These are phyloP conservation scores for Sarcophaga bullata DNA, from an alignment of 1,140 invertebrate genomes.

Conservation along the genomic window DNA sequence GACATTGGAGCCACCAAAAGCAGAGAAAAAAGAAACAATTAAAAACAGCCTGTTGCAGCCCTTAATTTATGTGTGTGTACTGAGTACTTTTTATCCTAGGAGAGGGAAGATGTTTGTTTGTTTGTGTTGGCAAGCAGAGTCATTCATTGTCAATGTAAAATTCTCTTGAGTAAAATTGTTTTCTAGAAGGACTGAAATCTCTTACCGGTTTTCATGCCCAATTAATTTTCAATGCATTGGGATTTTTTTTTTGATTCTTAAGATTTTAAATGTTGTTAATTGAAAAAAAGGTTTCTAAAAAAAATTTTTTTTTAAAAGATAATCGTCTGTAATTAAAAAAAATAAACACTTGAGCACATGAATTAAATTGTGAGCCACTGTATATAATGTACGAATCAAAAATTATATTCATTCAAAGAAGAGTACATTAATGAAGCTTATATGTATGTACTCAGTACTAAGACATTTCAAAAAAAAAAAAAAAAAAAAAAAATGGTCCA, in stretches of 20 bases:
- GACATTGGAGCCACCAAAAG: background rate
- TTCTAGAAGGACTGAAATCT: background rate
- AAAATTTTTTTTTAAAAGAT: background rate
- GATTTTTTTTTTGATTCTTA: too few relatives aligned
- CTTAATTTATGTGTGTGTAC: background rate
- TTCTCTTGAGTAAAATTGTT: too few relatives aligned
- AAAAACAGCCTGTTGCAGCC: conserved; percentile 18
- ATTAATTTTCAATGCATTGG: background rate
- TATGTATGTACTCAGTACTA: too few relatives aligned
- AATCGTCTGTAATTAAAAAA: too few relatives aligned
- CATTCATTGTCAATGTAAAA: background rate
- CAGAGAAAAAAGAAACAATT: background rate
- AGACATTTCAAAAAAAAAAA: too few relatives aligned
- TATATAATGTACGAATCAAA: too few relatives aligned
- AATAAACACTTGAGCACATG: too few relatives aligned
- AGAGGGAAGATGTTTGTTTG: background rate
- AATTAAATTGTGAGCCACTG: too few relatives aligned
- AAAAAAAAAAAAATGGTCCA: too few relatives aligned
- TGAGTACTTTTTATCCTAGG: background rate
- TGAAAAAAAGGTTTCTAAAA: background rate
- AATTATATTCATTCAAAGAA: too few relatives aligned
- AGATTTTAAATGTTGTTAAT: background rate
- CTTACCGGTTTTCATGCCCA: conserved; percentile 1
- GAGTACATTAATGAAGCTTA: too few relatives aligned
- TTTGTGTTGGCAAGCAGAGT: background rate